phyloP scores from a whole-genome alignment of 1,140 invertebrate species.

The Magallana ariakensis region DNA sequence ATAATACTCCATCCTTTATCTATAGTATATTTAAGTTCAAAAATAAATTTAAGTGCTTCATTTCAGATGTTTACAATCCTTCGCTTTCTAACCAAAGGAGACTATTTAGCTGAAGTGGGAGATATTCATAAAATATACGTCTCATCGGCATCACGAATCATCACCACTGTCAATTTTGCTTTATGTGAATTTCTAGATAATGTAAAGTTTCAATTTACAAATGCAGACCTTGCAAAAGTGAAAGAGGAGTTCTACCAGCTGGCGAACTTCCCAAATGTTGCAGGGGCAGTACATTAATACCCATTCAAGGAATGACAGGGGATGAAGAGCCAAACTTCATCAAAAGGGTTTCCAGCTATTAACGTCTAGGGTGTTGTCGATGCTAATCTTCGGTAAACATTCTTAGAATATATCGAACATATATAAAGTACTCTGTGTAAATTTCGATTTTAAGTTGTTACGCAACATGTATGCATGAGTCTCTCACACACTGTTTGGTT shows the following conservation, averaged over 20 bases:
- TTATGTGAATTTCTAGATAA: not conserved
- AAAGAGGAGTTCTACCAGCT: constrained; percentile 46
- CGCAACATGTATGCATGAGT: too few relatives aligned
- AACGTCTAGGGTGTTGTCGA: constrained; percentile 43
- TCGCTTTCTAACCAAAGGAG: constrained; percentile 18
- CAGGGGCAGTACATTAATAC: constrained; percentile 46
- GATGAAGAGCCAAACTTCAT: constrained; percentile 30
- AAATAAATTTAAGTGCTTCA: too few relatives aligned
- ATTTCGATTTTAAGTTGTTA: too few relatives aligned
- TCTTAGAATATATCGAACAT: too few relatives aligned
- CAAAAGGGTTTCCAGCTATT: constrained; percentile 46
- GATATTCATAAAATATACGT: not conserved
- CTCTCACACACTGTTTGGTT: too few relatives aligned
- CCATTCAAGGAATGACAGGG: constrained; percentile 12
- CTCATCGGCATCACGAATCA: not conserved
- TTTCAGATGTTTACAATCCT: constrained; percentile 12
- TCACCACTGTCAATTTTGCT: not conserved
- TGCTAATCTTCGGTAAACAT: not conserved
- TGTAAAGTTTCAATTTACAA: not conserved
- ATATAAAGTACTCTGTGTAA: too few relatives aligned
- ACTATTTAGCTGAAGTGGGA: not conserved
- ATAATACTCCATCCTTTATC: too few relatives aligned
- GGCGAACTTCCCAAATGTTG: constrained; percentile 41
- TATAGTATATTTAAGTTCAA: too few relatives aligned
- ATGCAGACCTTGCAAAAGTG: not conserved